Base-by-base conservation (phyloP, 2,113 vertebrate genomes). In the Xyrauchen texanus region DNA sequence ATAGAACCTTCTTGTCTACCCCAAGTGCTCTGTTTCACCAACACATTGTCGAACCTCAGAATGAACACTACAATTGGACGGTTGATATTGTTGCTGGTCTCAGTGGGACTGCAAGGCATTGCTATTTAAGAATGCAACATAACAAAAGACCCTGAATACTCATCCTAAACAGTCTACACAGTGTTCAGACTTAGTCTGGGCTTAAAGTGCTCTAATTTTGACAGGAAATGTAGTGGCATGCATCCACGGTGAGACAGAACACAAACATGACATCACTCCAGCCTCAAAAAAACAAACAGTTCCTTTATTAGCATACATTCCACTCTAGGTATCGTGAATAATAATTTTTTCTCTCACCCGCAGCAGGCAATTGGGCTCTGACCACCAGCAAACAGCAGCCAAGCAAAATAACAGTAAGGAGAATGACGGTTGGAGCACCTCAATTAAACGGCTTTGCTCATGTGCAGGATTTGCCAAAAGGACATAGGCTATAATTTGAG, bases 221-320 rank as follows among this genome's bases (percentile, higher is more conserved):
- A 52, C 65, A 69, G 68, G 77, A 81, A 77, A 85, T 76, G 62
- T 70, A 46, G 62, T 45, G 57, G 78, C 77, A 61, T 65, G 69
- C 62, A 78, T 75, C 84, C 76, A 71, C 4, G 52, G 65, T 81
- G 82, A 80, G 89, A 90, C 88, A 88, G 89, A 88, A 68, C 85
- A 67, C 81, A 49, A 76, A 66, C 82, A 80, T 91, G 91, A 93
- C 87, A 90, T 92, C 90, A 92, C 42, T 53, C 58, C 45, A 47
- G 64, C 77, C 34, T 73, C 47, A 75, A 79, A 47, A 80, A 70
- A 52, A 52, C 47, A 85, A 79, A 83, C 76, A 66, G 85, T 85
- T 90, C 75, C 86, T 87, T 88, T 87, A 91, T 92, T 92, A 92
- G 90, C 87, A 88, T 88, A 87, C 83, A 86, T 77, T 83, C 83